These are phyloP conservation scores for Idaea biselata DNA, from an alignment of 2,888 invertebrate species.

Conservation along the genomic window DNA sequence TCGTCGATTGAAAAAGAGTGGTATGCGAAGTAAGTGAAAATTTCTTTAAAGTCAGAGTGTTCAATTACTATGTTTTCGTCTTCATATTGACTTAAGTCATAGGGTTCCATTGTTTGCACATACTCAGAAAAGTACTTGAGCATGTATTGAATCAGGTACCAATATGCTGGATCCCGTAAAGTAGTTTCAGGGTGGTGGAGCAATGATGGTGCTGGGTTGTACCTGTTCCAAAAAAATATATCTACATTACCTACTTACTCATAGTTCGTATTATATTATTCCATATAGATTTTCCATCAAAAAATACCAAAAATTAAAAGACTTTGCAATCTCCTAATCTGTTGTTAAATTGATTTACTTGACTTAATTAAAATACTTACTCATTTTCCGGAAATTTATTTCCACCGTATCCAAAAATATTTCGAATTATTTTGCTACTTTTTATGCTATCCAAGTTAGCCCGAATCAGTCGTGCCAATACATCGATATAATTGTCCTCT, in stretches of 20 bases:
- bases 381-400: slow-evolving; percentile 47
- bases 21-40: slow-evolving; percentile 59
- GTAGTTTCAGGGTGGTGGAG: slow-evolving; percentile 67
- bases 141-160: slow-evolving; percentile 54
- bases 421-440: slow-evolving; percentile 57
- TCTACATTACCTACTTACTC: background rate
- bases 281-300: background rate
- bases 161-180: slow-evolving; percentile 63
- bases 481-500: slow-evolving; percentile 58
- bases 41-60: slow-evolving; percentile 43
- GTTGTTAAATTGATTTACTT: background rate
- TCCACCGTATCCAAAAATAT: slow-evolving; percentile 59
- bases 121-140: slow-evolving; percentile 59
- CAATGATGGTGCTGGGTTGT: slow-evolving; percentile 65
- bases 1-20: slow-evolving; percentile 55
- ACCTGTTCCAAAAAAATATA: slow-evolving; percentile 46
- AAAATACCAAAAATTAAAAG: no score
- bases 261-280: no score
- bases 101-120: slow-evolving; percentile 48
- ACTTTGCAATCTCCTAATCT: background rate
- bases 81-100: slow-evolving; percentile 50
- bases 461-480: slow-evolving; percentile 60
- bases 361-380: slow-evolving; percentile 41
- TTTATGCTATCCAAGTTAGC: slow-evolving; percentile 60
- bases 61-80: slow-evolving; percentile 48